Evolutionary conservation across 2,797 vertebrate genomes (phyloP), one percentile per base, ranked within the genome.

Genomic region (Eospalax fontanierii): DNA sequence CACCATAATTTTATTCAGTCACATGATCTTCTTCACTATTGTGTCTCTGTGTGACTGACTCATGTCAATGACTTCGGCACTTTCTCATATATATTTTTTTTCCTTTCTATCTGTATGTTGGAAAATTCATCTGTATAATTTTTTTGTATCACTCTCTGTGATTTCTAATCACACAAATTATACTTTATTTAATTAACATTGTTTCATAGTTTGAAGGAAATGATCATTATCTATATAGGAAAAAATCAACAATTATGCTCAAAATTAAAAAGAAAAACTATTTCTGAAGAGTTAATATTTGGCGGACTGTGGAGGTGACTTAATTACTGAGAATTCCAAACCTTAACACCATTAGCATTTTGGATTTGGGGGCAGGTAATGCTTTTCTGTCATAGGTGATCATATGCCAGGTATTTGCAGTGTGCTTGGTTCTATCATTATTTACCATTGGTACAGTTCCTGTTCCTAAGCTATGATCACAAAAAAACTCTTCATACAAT

Each of bases 301-400:
- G 30, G 35, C 89, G 54, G 38, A 12, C 30, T 40, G 2, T 70
- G 40, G 24, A 73, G 19, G 11, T 87, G 61, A 80, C 54, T 89
- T 61, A 93, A 61, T n/a, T 86, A 84, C 90, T 65, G 57, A 10
- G 21, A 40, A 54, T 78, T 89, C 68, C 63, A 65, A 76, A 46
- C 38, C 11, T 87, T 6, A 4, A 18, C 22, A 43, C 28, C 63
- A 15, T 87, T 63, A 65, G 40, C 15, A 46, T 35, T 82, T 89
- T 74, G 26, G 35, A 61, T 40, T 61, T 81, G 57, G 22, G 15
- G n/a, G 24, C 6, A 63, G 38, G 61, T 79, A 14, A 40, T 2
- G 3, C 43, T 38, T 22, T 21, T 30, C 28, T 73, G 15, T 4
- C 16, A 28, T 28, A 9, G 4, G 81, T 54, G 33, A 8, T 28